Conservation (phyloP, 2,888 invertebrate species). For the Fragum sueziense region DNA sequence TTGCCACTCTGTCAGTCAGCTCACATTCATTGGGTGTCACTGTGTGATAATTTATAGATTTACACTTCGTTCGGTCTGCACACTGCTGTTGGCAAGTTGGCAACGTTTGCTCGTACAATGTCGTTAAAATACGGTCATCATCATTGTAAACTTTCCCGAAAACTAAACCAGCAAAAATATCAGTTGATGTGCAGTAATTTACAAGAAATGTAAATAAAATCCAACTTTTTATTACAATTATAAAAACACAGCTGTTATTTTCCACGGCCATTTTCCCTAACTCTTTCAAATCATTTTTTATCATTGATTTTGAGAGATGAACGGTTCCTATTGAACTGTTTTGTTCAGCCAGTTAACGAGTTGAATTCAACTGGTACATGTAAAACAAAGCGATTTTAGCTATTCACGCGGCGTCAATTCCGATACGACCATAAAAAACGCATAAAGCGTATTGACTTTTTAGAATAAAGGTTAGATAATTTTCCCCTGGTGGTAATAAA, state of each 20-base stretch:
- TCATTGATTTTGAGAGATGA: neutral
- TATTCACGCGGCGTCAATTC: neutral
- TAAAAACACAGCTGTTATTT: neutral
- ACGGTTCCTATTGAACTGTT: neutral
- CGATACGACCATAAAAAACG: neutral
- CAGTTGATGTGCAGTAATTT: neutral
- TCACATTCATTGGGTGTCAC: neutral
- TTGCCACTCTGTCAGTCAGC: neutral
- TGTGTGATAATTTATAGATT: constrained; percentile 3
- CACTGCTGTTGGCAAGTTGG: neutral
- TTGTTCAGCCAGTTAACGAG: neutral
- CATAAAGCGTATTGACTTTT: neutral
- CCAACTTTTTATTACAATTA: neutral
- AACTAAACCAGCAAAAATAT: neutral
- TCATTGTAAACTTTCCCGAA: neutral
- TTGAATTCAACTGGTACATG: neutral
- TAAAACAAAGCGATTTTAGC: neutral
- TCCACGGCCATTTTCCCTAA: neutral
- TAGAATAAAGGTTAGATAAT: neutral
- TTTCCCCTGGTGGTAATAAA: neutral
- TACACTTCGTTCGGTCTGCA: constrained; percentile 1
- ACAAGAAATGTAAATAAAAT: neutral
- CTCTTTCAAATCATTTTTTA: neutral
- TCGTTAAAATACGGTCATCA: neutral
- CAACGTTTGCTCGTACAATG: neutral